These are phyloP conservation scores for Harpagoxenus sublaevis DNA, from an alignment of 2,888 invertebrate species.

Conservation along the genomic window DNA sequence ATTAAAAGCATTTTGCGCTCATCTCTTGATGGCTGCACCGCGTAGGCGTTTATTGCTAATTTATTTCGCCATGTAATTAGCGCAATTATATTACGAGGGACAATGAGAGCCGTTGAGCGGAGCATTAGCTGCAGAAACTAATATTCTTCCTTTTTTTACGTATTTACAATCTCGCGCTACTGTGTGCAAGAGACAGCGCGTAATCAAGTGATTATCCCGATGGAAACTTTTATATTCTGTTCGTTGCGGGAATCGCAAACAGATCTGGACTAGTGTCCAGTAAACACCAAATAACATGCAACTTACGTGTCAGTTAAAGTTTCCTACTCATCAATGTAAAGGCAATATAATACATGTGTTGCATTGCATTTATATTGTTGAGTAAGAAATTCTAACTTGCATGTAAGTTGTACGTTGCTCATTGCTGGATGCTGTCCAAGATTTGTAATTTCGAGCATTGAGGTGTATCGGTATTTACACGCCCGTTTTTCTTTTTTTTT, in stretches of 20 bases:
- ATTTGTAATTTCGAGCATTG: background rate
- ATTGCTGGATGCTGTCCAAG: background rate
- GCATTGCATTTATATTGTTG: too few relatives aligned
- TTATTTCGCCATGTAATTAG: slow-evolving; percentile 56
- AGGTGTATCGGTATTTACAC: too few relatives aligned
- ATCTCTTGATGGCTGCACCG: slow-evolving; percentile 61
- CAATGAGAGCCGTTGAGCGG: background rate
- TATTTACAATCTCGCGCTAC: background rate
- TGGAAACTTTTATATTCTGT: background rate
- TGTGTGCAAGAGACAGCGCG: background rate
- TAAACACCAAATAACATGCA: too few relatives aligned
- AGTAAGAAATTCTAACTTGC: too few relatives aligned
- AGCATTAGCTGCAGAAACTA: background rate
- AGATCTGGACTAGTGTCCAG: too few relatives aligned
- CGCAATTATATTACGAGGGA: background rate
- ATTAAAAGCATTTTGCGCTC: background rate
- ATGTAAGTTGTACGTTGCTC: too few relatives aligned
- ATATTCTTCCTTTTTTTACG: background rate
- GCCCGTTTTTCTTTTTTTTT: too few relatives aligned
- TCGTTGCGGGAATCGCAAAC: background rate
- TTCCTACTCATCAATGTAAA: too few relatives aligned
- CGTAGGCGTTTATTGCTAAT: slow-evolving; percentile 63
- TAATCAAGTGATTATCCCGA: background rate
- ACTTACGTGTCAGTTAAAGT: too few relatives aligned
- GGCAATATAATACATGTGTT: too few relatives aligned